phyloP scores from a whole-genome alignment of 2,113 vertebrate species.

The Dinomys branickii region DNA sequence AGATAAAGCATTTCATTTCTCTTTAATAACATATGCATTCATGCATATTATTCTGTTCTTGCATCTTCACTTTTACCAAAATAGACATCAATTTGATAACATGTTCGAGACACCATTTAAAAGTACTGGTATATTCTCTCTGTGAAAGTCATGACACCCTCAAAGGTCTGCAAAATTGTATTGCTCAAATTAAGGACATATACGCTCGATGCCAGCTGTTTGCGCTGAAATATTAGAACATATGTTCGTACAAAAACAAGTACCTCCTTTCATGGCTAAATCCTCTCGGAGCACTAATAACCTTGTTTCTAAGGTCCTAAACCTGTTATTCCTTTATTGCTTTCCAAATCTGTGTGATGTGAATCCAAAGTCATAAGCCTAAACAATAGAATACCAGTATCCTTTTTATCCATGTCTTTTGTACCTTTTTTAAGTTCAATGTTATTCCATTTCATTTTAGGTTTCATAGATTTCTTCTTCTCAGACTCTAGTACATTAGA shows the following conservation, averaged over 20 bases:
- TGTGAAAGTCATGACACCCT: background rate
- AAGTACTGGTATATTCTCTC: background rate
- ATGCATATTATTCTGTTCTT: background rate
- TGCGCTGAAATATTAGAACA: slow-evolving; percentile 2
- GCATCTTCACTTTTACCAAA: background rate
- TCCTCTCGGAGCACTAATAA: slow-evolving; percentile 28
- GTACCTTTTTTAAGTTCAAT: background rate
- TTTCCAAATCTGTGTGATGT: background rate
- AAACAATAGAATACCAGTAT: background rate
- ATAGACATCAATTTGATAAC: background rate
- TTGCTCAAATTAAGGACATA: background rate
- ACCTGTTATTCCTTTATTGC: slow-evolving; percentile 16
- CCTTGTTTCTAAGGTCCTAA: slow-evolving; percentile 52
- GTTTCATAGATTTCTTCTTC: slow-evolving; percentile 19
- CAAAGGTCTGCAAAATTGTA: background rate
- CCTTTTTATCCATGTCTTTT: background rate
- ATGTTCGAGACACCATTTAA: background rate
- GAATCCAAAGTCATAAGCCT: background rate
- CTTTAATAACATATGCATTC: background rate
- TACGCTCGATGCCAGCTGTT: background rate
- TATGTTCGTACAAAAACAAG: slow-evolving; percentile 37
- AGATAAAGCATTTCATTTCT: background rate
- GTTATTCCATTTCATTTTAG: slow-evolving; percentile 54
- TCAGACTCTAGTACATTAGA: background rate
- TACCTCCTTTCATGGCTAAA: slow-evolving; percentile 6